Evolutionary conservation across 2,888 invertebrate species (phyloP), one percentile per base, ranked within the genome.

Genomic region (Tortricodes alternella): DNA sequence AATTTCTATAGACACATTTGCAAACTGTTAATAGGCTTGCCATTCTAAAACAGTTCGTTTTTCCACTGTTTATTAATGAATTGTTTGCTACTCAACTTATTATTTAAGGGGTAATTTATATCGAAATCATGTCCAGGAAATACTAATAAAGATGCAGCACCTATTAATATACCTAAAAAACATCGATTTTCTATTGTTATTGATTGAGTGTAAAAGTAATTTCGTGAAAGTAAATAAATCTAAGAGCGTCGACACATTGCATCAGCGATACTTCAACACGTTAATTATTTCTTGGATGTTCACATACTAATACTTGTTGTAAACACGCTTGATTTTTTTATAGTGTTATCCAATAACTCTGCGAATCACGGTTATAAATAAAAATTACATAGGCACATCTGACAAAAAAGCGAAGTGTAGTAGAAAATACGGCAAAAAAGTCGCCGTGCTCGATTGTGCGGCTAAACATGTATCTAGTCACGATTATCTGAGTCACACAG

Each of bases 391-490:
- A 35, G 29, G 13, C 44, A 32, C 46, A 34, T 16, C 41, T 48
- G 39, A 53, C 39, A 41, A 48, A 41, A n/a, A 41, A 34, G 18
- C 11, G 18, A 29, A 11, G 29, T 0, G 3, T n/a, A 1, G n/a
- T 19, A 18, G n/a, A 38, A 48, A 41, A 41, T 32, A 18, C 3
- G 7, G 7, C 24, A 27, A 48, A 39, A 48, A 38, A 32, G 15
- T 8, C 6, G 16, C 29, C 37, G 24, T 34, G 16, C 32, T 32
- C 18, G 18, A 24, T 53, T 46, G 39, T 3, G 32, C 32, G 32
- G 39, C 46, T 24, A 27, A 41, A 29, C 44, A 44, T 18, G 27
- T 44, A 44, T 38, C 29, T 46, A 19, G 52, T 37, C 37, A 29
- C 9, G 46, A 29, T 32, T 21, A 37, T 32, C 21, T 18, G 34